Percentiles rank a stretch among this genome's conserved stretches.
Conservation (phyloP, 2,888 invertebrate genomes). For the Eristalinus sepulchralis region DNA sequence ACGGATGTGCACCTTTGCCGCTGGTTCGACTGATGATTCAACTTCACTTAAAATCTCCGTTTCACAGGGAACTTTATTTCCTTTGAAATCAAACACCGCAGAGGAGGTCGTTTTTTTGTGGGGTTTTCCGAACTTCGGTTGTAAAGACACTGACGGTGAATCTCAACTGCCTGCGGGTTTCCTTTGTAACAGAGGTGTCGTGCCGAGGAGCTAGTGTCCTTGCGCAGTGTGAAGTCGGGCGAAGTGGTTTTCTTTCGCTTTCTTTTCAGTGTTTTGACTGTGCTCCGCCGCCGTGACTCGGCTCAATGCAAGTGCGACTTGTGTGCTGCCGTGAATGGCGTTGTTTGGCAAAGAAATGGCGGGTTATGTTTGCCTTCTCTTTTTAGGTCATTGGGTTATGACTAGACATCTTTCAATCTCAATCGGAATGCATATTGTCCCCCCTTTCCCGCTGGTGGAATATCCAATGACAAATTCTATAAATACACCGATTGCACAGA, state of each 20-base stretch:
- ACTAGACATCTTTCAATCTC: constrained; percentile 37
- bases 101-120: background rate
- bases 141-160: constrained; percentile 43
- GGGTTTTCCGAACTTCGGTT: constrained; percentile 30
- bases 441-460: background rate
- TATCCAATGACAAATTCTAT: background rate
- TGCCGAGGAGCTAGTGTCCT: constrained; percentile 39
- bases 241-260: constrained; percentile 56
- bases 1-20: constrained; percentile 12
- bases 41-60: constrained; percentile 16
- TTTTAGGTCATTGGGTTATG: constrained; percentile 66
- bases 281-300: constrained; percentile 1
- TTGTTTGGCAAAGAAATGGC: constrained; percentile 49
- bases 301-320: constrained; percentile 22
- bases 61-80: background rate
- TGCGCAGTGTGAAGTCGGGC: constrained; percentile 65
- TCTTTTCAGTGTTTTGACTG: constrained; percentile 64
- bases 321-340: constrained; percentile 29
- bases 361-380: constrained; percentile 36
- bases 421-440: background rate
- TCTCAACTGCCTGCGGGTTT: constrained; percentile 54
- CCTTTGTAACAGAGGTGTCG: constrained; percentile 27
- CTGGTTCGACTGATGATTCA: background rate
- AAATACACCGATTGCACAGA: background rate
- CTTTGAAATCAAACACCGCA: background rate